phyloP scores from a whole-genome alignment of 2,888 invertebrate genomes.

The Clitarchus hookeri region DNA sequence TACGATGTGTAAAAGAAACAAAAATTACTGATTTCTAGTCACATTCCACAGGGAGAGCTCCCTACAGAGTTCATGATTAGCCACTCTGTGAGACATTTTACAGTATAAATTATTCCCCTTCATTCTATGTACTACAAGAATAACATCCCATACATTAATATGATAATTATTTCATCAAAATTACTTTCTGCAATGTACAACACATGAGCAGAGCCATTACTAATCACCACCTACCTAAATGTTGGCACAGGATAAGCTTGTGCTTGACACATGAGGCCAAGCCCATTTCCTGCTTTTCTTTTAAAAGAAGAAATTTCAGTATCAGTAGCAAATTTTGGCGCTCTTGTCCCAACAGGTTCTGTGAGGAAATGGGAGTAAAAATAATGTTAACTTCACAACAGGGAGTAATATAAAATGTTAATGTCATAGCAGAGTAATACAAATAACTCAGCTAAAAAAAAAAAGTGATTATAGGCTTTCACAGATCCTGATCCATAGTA shows the following conservation, averaged over 20 bases:
- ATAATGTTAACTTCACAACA: neutral
- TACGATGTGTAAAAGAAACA: too few relatives aligned
- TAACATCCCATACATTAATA: neutral
- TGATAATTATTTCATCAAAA: neutral
- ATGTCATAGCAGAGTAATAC: too few relatives aligned
- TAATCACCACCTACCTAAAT: conserved; percentile 65
- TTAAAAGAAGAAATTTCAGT: conserved; percentile 64
- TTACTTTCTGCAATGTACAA: neutral
- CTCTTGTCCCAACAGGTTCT: conserved; percentile 64
- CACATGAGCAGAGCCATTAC: neutral
- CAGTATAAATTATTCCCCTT: too few relatives aligned
- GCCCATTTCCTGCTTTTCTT: conserved; percentile 48
- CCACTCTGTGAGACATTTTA: too few relatives aligned
- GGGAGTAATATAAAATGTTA: neutral
- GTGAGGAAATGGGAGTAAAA: conserved; percentile 30
- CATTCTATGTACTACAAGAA: neutral
- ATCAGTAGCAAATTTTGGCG: conserved; percentile 65
- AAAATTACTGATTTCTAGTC: too few relatives aligned
- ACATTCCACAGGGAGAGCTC: too few relatives aligned
- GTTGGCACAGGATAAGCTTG: conserved; percentile 71
- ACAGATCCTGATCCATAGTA: too few relatives aligned
- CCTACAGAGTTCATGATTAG: too few relatives aligned
- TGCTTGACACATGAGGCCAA: conserved; percentile 70
- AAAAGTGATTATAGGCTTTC: too few relatives aligned
- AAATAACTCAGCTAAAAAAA: too few relatives aligned